phyloP scores from a whole-genome alignment of 1,140 invertebrate species.

The Heliothis subflexa region DNA sequence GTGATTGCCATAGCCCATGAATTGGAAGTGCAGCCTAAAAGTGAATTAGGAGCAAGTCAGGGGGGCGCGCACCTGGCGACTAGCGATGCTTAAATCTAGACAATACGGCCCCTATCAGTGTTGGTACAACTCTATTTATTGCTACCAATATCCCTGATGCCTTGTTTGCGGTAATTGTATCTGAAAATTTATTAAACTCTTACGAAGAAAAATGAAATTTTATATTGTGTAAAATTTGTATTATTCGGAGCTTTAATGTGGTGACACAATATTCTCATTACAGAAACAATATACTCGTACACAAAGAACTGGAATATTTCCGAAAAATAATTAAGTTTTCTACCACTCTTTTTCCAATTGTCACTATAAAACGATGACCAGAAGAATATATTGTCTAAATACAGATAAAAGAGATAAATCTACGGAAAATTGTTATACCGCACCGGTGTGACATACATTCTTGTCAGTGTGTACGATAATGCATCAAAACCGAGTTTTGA shows the following conservation, averaged over 20 bases:
- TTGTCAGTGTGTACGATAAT: not conserved
- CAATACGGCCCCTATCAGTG: constrained; percentile 45
- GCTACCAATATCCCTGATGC: not conserved
- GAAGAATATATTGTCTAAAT: no score
- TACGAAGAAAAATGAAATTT: no score
- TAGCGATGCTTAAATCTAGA: constrained; percentile 27
- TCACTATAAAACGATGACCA: no score
- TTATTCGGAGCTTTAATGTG: no score
- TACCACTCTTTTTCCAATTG: no score
- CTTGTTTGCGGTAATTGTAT: not conserved
- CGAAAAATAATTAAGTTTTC: no score
- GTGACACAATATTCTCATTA: not conserved
- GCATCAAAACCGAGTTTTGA: not conserved
- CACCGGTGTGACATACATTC: no score
- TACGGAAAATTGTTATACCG: no score
- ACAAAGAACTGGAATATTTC: not conserved
- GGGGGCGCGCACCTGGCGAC: constrained; percentile 53
- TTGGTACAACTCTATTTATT: constrained; percentile 7
- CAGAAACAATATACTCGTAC: not conserved
- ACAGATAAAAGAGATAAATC: no score
- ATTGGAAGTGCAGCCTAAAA: constrained; percentile 54
- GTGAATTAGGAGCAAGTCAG: constrained; percentile 67
- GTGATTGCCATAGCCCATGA: constrained; percentile 47
- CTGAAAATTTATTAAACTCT: not conserved
- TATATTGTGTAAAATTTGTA: no score